These are phyloP conservation scores for Plemyria rubiginata DNA, from an alignment of 2,888 invertebrate species.

Conservation along the genomic window DNA sequence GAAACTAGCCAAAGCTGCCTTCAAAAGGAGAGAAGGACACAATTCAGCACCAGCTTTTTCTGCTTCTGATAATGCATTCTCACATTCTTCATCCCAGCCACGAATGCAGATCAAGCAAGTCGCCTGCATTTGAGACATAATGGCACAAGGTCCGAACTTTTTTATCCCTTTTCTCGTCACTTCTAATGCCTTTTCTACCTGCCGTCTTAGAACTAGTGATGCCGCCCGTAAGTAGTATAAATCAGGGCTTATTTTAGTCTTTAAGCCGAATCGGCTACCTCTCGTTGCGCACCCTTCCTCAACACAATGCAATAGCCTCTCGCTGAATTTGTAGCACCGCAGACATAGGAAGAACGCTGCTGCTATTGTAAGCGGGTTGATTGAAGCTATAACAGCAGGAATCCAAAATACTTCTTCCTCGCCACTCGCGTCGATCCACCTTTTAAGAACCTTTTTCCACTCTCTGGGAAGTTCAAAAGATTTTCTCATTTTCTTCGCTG, in stretches of 20 bases:
- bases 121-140: slow-evolving; percentile 68
- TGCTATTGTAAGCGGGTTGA: slow-evolving; percentile 69
- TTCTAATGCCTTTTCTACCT: slow-evolving; percentile 58
- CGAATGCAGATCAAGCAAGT: slow-evolving; percentile 57
- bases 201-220: slow-evolving; percentile 57
- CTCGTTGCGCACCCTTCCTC: slow-evolving; percentile 60
- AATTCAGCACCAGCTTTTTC: slow-evolving; percentile 63
- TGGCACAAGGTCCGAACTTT: slow-evolving; percentile 64
- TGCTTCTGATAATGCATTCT: slow-evolving; percentile 57
- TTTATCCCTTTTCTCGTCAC: slow-evolving; percentile 56
- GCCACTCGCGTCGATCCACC: slow-evolving; percentile 70
- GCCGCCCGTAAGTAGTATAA: slow-evolving; percentile 67
- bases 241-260: slow-evolving; percentile 50
- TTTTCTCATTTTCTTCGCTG: slow-evolving; percentile 73
- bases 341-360: slow-evolving; percentile 77
- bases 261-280: slow-evolving; percentile 51
- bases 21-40: slow-evolving; percentile 60
- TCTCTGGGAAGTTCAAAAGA: slow-evolving; percentile 62
- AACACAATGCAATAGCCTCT: slow-evolving; percentile 62
- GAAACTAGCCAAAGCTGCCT: slow-evolving; percentile 61
- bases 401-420: slow-evolving; percentile 74
- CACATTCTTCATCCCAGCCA: slow-evolving; percentile 69
- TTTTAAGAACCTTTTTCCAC: slow-evolving; percentile 64
- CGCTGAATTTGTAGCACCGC: slow-evolving; percentile 67
- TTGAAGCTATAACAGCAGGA: slow-evolving; percentile 54